A percentile compares a stretch with the other conserved stretches of the same genome.
Conservation (phyloP, 2,113 vertebrate species). For the Thunnus thynnus region DNA sequence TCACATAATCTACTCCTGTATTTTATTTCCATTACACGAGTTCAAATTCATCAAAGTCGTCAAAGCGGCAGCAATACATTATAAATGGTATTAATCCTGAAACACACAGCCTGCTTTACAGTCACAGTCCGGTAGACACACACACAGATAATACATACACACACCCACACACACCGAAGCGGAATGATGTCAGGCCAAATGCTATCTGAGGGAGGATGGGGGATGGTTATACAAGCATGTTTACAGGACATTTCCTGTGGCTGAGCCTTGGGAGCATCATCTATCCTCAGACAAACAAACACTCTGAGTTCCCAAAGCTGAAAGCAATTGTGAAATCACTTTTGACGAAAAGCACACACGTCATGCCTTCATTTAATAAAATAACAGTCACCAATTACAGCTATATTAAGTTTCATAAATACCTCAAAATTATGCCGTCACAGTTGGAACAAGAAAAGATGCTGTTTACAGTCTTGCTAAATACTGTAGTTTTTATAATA, state of each 20-base stretch:
- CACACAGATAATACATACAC: conserved; percentile 45
- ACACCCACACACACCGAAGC: conserved; percentile 57
- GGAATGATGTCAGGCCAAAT: conserved; percentile 68
- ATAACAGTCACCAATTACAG: conserved; percentile 12
- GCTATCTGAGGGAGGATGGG: conserved; percentile 76
- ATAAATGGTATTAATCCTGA: conserved; percentile 58
- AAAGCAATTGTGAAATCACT: conserved; percentile 31
- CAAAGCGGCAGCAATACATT: conserved; percentile 48
- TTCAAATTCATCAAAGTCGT: conserved; percentile 56
- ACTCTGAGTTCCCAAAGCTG: conserved; percentile 63
- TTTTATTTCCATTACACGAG: conserved; percentile 61
- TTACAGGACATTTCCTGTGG: conserved; percentile 85
- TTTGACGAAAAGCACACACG: neutral
- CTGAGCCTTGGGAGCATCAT: conserved; percentile 79
- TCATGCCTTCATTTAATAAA: conserved; percentile 41
- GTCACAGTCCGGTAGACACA: conserved; percentile 39
- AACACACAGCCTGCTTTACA: conserved; percentile 37
- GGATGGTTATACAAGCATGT: conserved; percentile 81
- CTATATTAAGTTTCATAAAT: conserved; percentile 10
- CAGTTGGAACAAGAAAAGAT: conserved; percentile 11
- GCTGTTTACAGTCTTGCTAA: conserved; percentile 34
- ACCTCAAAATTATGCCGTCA: conserved; percentile 2
- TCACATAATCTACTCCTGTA: conserved; percentile 45
- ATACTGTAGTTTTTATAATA: conserved; percentile 28
- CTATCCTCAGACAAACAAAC: conserved; percentile 80